Conservation (phyloP, 2,113 vertebrate genomes). For the Gadus macrocephalus region DNA sequence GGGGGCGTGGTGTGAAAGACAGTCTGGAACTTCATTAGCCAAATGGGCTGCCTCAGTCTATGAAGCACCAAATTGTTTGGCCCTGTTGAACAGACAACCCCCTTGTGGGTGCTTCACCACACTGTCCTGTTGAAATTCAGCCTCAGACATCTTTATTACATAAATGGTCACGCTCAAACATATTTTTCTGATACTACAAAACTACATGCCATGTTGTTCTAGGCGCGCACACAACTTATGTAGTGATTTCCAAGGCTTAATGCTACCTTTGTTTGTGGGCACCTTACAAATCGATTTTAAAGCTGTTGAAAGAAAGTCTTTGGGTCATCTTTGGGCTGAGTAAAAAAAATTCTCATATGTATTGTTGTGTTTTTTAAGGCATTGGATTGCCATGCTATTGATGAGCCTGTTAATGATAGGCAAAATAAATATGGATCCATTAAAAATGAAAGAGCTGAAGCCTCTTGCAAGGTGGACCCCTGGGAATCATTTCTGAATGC, state of each 20-base stretch:
- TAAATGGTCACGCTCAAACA: constrained; percentile 31
- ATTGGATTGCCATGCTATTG: constrained; percentile 4
- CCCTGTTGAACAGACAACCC: constrained; percentile 63
- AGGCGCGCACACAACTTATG: not conserved
- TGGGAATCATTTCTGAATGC: constrained; percentile 44
- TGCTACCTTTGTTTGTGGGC: not conserved
- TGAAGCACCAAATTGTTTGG: constrained; percentile 62
- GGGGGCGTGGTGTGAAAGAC: constrained; percentile 72
- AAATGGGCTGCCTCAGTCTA: constrained; percentile 68
- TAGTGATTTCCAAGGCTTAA: constrained; percentile 6
- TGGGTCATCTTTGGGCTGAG: not conserved
- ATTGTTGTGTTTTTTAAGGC: not conserved
- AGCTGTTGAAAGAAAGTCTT: not conserved
- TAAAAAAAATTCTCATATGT: not conserved
- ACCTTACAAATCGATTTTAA: not conserved
- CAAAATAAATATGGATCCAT: constrained; percentile 19
- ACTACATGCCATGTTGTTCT: constrained; percentile 4
- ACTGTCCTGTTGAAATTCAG: constrained; percentile 39
- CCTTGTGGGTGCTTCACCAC: constrained; percentile 51
- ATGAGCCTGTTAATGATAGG: constrained; percentile 20
- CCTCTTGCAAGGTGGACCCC: constrained; percentile 29
- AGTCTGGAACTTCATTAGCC: constrained; percentile 76
- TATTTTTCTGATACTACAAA: constrained; percentile 26
- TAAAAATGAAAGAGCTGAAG: constrained; percentile 2
- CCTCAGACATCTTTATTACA: constrained; percentile 38